Conservation (phyloP, 2,888 invertebrate genomes). For the Catotricha subobsoleta region DNA sequence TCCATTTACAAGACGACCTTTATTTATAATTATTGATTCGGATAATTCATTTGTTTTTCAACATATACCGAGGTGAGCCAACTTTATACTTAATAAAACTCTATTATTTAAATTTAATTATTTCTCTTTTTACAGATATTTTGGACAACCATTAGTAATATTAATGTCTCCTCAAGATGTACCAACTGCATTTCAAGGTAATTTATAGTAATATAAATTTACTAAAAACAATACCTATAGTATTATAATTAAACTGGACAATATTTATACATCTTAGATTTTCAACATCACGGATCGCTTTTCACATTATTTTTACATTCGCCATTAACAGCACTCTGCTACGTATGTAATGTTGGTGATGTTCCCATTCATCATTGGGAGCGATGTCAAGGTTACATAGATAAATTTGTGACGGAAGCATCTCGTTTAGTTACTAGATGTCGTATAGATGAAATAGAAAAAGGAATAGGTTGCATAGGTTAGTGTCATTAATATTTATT, state of each 20-base stretch:
- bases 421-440: slow-evolving; percentile 64
- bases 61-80: slow-evolving; percentile 48
- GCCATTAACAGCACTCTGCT: slow-evolving; percentile 81
- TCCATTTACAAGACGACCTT: slow-evolving; percentile 79
- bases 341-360: slow-evolving; percentile 73
- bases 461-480: slow-evolving; percentile 31
- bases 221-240: too few relatives aligned
- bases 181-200: slow-evolving; percentile 68
- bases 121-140: slow-evolving; percentile 49
- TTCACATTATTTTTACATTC: slow-evolving; percentile 92
- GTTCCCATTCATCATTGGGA: slow-evolving; percentile 81
- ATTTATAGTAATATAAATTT: slow-evolving; percentile 2
- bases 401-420: slow-evolving; percentile 78
- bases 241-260: not conserved
- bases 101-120: not conserved
- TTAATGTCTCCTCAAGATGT: slow-evolving; percentile 87
- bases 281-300: slow-evolving; percentile 73
- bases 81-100: not conserved
- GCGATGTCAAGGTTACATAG: slow-evolving; percentile 69
- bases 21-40: slow-evolving; percentile 87
- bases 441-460: slow-evolving; percentile 51
- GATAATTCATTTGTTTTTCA: slow-evolving; percentile 88
- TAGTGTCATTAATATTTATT: too few relatives aligned
- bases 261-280: slow-evolving; percentile 33
- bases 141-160: slow-evolving; percentile 83